These are phyloP conservation scores for Moxostoma hubbsi DNA, from an alignment of 2,797 vertebrate genomes.

Conservation along the genomic window DNA sequence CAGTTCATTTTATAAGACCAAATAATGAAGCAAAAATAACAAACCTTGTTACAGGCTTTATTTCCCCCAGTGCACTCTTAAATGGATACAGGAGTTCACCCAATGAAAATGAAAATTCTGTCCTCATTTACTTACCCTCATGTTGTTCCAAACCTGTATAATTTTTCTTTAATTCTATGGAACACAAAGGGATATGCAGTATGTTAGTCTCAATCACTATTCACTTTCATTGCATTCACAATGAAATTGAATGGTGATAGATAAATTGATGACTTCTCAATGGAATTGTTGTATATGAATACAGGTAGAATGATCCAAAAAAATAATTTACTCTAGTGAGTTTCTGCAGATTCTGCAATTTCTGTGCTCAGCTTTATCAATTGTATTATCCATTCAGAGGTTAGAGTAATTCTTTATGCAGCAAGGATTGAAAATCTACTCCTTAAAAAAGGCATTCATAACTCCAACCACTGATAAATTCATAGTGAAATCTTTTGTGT, in stretches of 20 bases:
- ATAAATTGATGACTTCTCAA: not conserved
- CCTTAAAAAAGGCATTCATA: conserved; percentile 23
- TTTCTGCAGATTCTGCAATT: conserved; percentile 5
- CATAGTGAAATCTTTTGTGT: not conserved
- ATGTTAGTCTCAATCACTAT: not conserved
- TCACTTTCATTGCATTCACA: too few relatives aligned
- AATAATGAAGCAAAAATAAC: conserved; percentile 34
- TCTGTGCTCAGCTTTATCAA: conserved; percentile 6
- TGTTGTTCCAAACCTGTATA: too few relatives aligned
- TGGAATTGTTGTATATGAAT: not conserved
- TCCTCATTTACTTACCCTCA: too few relatives aligned
- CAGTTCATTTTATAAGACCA: conserved; percentile 35
- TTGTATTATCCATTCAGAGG: conserved; percentile 12
- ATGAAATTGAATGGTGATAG: too few relatives aligned
- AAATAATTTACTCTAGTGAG: not conserved
- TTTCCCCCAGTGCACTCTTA: conserved; percentile 9
- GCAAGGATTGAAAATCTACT: not conserved
- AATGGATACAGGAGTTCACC: not conserved
- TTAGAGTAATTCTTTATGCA: conserved; percentile 24
- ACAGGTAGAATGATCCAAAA: not conserved
- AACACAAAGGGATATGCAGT: too few relatives aligned
- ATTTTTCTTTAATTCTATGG: too few relatives aligned
- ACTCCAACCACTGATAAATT: conserved; percentile 27
- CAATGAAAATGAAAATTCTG: conserved; percentile 1
- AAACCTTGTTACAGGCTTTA: conserved; percentile 28